phyloP scores from a whole-genome alignment of 1,140 invertebrate species.

The Aphelinus certus region DNA sequence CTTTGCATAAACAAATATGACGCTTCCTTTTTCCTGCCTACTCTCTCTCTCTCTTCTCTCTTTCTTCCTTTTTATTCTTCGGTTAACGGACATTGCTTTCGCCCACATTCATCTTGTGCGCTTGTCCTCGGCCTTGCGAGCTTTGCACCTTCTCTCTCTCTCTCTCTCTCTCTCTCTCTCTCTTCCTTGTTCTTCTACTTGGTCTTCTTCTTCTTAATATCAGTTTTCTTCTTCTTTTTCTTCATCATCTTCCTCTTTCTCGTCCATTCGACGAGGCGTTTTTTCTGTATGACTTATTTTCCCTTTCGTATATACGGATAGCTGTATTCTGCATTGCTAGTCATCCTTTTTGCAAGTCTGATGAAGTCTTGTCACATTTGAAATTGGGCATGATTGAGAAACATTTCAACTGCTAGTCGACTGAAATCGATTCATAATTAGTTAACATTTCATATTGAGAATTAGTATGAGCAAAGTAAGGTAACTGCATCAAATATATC shows the following conservation, averaged over 20 bases:
- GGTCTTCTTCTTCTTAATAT: neutral
- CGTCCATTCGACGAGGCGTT: neutral
- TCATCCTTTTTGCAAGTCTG: too few relatives aligned
- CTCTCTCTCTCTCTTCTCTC: neutral
- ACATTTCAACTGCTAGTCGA: too few relatives aligned
- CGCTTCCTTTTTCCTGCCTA: conserved; percentile 48
- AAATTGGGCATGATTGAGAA: too few relatives aligned
- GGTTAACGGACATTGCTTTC: conserved; percentile 53
- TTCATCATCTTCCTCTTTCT: conserved; percentile 3
- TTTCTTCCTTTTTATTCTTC: neutral
- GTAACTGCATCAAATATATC: too few relatives aligned
- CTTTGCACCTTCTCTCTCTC: conserved; percentile 14
- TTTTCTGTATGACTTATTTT: neutral
- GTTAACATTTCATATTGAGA: too few relatives aligned
- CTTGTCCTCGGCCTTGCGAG: conserved; percentile 10
- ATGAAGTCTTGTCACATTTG: too few relatives aligned
- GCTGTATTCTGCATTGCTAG: too few relatives aligned
- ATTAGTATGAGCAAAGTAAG: too few relatives aligned
- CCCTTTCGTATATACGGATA: too few relatives aligned
- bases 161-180: conserved; percentile 4
- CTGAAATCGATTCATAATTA: too few relatives aligned
- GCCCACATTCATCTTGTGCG: conserved; percentile 52
- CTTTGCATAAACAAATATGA: conserved; percentile 57
- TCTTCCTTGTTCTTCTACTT: conserved; percentile 11
- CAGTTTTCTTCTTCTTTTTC: too few relatives aligned